Percentiles rank a stretch among this genome's conserved stretches.
Evolutionary conservation across 2,888 invertebrate genomes (phyloP).

Genomic region (Mallateleia sp.): DNA sequence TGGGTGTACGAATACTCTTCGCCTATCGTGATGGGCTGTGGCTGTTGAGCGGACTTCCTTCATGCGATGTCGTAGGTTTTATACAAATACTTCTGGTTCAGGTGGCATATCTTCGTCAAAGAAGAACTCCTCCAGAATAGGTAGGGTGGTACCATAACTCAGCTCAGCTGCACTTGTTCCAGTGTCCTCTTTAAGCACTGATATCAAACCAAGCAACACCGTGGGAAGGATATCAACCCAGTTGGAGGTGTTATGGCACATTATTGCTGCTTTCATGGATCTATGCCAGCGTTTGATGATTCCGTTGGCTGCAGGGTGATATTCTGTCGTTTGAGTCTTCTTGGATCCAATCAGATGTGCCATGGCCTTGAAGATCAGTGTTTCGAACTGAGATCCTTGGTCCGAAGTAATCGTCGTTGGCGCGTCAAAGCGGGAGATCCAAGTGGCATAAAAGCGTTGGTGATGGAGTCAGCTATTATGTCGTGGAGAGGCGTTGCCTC

Average conservation of each 20-base stretch:
- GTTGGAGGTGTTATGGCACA: neutral
- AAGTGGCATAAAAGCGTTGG: slow-evolving; percentile 79
- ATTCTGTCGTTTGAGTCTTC: slow-evolving; percentile 78
- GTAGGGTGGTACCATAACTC: slow-evolving; percentile 30
- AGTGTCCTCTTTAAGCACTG: slow-evolving; percentile 42
- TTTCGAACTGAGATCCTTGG: slow-evolving; percentile 83
- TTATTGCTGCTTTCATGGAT: neutral
- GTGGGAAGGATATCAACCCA: slow-evolving; percentile 6
- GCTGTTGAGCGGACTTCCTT: slow-evolving; percentile 19
- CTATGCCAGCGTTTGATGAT: slow-evolving; percentile 7
- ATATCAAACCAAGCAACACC: slow-evolving; percentile 32
- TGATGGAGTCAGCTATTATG: slow-evolving; percentile 80
- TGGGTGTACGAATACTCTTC: slow-evolving; percentile 1
- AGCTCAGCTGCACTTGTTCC: slow-evolving; percentile 33
- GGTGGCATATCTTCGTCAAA: slow-evolving; percentile 32
- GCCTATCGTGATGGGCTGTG: slow-evolving; percentile 8
- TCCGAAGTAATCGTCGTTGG: slow-evolving; percentile 83
- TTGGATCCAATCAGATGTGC: slow-evolving; percentile 49
- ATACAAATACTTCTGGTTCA: slow-evolving; percentile 22
- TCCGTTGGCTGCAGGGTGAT: slow-evolving; percentile 25
- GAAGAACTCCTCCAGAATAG: slow-evolving; percentile 53
- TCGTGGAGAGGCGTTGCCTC: slow-evolving; percentile 42
- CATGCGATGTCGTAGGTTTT: slow-evolving; percentile 16
- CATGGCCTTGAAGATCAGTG: slow-evolving; percentile 73
- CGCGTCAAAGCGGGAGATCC: slow-evolving; percentile 84